Evolutionary conservation across 2,888 invertebrate species (phyloP).

Genomic region (Pristionchus exspectatus): DNA sequence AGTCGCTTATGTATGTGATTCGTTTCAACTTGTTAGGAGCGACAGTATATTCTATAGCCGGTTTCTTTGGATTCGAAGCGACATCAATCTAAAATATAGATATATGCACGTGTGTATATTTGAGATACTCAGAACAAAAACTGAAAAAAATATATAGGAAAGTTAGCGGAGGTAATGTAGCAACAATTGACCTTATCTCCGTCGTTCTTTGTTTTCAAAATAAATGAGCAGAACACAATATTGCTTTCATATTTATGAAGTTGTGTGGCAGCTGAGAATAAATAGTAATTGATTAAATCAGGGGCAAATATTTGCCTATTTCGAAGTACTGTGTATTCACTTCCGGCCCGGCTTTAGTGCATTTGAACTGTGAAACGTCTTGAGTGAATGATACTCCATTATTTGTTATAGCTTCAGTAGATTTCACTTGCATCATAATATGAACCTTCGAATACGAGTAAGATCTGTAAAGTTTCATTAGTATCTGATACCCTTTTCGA

Average conservation of each 20-base stretch:
- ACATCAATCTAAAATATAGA: no score
- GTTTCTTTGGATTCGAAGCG: no score
- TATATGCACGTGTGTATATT: no score
- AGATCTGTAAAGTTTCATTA: neutral
- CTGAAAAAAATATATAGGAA: neutral
- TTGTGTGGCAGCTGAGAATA: neutral
- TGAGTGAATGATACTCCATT: neutral
- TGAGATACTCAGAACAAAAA: no score
- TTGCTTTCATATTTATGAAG: neutral
- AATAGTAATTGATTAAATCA: neutral
- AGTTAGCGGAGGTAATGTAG: no score
- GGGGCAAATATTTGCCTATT: neutral
- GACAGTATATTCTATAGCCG: neutral
- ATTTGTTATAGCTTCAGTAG: neutral
- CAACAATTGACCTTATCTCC: no score
- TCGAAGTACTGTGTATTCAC: neutral
- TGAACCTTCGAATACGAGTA: neutral
- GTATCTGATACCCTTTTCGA: no score
- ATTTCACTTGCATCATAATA: conserved; percentile 12
- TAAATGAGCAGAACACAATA: neutral
- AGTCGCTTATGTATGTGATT: neutral
- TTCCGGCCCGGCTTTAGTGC: neutral
- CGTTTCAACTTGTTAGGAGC: no score
- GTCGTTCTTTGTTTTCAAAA: neutral
- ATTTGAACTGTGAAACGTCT: neutral